Base-by-base conservation (phyloP, 2,797 vertebrate species). In the Dermochelys coriacea region DNA sequence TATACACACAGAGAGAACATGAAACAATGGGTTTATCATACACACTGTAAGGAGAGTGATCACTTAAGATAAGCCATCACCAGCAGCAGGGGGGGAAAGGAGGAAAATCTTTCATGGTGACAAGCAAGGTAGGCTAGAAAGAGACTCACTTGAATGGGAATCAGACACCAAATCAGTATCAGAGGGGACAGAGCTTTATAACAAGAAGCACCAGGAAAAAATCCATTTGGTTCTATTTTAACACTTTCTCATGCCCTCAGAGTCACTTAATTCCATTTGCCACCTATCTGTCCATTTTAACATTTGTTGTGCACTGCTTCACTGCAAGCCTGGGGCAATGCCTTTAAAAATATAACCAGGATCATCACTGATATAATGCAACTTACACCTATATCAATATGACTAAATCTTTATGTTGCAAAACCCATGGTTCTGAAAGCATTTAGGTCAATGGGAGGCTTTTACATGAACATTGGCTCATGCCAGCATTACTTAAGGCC, bases 221-320 rank as follows among this genome's bases (percentile, higher is more conserved):
- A 80, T 6, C 61, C 21, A 41, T 80, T 87, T 80, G 86, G 11
- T n/a, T 86, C 50, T 64, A 5, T 79, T 93, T 84, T 93, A 94
- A 85, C 34, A 79, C 41, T 90, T 80, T 10, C 78, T 50, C 86
- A 51, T 12, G 6, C 75, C 19, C 77, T 81, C 19, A 49, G 61
- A 34, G 19, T 9, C 34, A 74, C 10, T 64, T 88, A 80, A 80
- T 82, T 94, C 29, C 14, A 91, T 82, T 84, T 90, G 55, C 5
- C 83, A 83, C 49, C 85, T 85, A 54, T 16, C 52, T 71, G 49
- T 23, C 82, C 47, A 41, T 86, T 89, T 80, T 68, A 93, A 75
- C 6, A 52, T 34, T 89, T 78, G 41, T 74, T 87, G 59, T 23
- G 16, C n/a, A 93, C 81, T 91, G 71, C 57, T 25, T 10, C 31